phyloP scores from a whole-genome alignment of 2,888 invertebrate genomes.

The Apotomis turbidana region DNA sequence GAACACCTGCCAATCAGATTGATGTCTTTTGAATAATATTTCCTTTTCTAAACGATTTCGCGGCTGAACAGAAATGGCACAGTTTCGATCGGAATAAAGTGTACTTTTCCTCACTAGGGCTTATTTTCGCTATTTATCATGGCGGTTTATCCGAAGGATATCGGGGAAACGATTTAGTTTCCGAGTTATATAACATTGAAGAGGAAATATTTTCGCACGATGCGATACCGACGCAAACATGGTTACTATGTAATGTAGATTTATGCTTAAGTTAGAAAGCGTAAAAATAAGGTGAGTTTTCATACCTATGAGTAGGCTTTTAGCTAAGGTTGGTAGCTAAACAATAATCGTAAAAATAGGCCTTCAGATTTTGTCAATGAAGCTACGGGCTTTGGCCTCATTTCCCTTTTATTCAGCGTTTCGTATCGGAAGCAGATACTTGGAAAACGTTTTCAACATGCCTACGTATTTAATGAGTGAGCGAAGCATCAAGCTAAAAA shows the following conservation, averaged over 20 bases:
- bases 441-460: no score
- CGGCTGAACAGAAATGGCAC: conserved; percentile 3
- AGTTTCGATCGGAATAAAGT: neutral
- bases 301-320: neutral
- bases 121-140: conserved; percentile 37
- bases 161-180: conserved; percentile 41
- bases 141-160: conserved; percentile 34
- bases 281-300: conserved; percentile 5
- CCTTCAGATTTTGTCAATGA: neutral
- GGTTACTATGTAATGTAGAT: conserved; percentile 9
- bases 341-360: conserved; percentile 12
- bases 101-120: neutral
- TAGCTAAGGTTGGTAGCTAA: neutral
- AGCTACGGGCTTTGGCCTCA: neutral
- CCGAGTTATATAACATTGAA: conserved; percentile 29
- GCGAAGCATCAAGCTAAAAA: no score
- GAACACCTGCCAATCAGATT: conserved; percentile 40
- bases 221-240: neutral
- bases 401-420: neutral
- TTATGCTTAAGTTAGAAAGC: neutral
- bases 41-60: conserved; percentile 34
- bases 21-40: conserved; percentile 42
- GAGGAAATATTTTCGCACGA: conserved; percentile 25
- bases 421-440: no score
- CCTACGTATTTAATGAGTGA: no score